Percentiles rank a stretch among this genome's conserved stretches.
Evolutionary conservation across 2,113 vertebrate species (phyloP).

Genomic region (Microtus ochrogaster): DNA sequence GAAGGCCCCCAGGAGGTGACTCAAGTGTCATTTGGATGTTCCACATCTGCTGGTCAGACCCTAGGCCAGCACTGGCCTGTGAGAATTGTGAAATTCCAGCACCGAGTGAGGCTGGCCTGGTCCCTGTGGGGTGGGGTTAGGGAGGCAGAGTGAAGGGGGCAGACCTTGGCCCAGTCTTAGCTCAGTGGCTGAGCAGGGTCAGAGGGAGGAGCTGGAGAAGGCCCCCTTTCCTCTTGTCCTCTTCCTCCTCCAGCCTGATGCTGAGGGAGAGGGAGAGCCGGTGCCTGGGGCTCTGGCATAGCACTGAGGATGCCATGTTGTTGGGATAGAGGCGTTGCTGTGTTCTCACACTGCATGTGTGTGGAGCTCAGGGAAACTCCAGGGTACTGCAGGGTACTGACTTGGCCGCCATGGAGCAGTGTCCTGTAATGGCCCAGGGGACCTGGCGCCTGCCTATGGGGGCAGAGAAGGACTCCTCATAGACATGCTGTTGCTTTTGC

Average conservation of each 20-base stretch:
- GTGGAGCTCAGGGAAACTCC: neutral
- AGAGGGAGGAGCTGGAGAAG: neutral
- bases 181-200: neutral
- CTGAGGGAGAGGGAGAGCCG: neutral
- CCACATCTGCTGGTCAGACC: neutral
- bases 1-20: neutral
- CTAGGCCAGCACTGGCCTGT: neutral
- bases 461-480: fast-evolving
- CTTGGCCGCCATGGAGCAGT: fast-evolving
- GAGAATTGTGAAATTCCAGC: no score
- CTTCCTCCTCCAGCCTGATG: fast-evolving
- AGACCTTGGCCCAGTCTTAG: neutral
- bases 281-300: neutral
- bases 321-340: fast-evolving
- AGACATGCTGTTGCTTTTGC: neutral
- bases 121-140: neutral
- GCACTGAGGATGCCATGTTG: fast-evolving
- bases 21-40: neutral
- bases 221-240: fast-evolving
- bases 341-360: fast-evolving
- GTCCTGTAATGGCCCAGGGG: neutral
- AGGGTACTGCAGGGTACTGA: fast-evolving
- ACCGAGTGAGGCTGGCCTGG: neutral
- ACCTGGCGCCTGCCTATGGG: no score
- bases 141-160: no score